Evolutionary conservation across 2,888 invertebrate genomes (phyloP), one percentile per base, ranked within the genome.

Genomic region (Dicyrtomina minuta): DNA sequence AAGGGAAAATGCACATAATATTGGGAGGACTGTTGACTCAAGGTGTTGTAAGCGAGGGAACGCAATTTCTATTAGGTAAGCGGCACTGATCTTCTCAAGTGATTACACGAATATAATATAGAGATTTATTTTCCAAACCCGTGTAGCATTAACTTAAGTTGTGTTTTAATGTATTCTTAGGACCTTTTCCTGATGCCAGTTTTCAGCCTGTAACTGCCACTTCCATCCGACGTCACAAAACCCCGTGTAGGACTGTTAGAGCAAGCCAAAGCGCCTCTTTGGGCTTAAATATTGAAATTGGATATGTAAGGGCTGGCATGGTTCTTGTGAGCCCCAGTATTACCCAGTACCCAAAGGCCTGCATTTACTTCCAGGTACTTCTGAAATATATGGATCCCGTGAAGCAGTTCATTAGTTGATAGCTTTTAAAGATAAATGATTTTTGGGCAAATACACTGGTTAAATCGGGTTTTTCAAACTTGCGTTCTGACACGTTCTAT

Each of bases 221-320:
- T 75, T 92, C 93, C 2, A 88, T 98, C 66, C 94, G 96, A 83
- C 86, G 97, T 4, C 96, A 97, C 82, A 89, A 96, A 76, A 91
- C 95, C 6, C 93, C 95, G 0, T 93, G 95, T 80, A 87, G 92
- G 51, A 84, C 88, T 66, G 96, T 96, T 2, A 86, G 91, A 72
- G 94, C 94, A 0, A 93, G 94, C 0, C 95, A 96, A 82, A 91
- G 93, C 77, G 95, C 96, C 0, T 91, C 93, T 2, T 82, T 94
- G 49, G 89, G 90, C 26, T 82, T 95, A 4, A 87, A 86, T 77
- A 85, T 85, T n/a, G 82, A 83, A 44, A 77, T 83, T 56, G 86
- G 89, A 0, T 84, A 86, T 59, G 82, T 91, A 0, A 83, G 91
- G 24, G 88, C 91, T 79, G 95, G 96, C 33, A 93, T 94, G 93